Conservation (phyloP, 2,113 vertebrate species). For the Sprattus sprattus region DNA sequence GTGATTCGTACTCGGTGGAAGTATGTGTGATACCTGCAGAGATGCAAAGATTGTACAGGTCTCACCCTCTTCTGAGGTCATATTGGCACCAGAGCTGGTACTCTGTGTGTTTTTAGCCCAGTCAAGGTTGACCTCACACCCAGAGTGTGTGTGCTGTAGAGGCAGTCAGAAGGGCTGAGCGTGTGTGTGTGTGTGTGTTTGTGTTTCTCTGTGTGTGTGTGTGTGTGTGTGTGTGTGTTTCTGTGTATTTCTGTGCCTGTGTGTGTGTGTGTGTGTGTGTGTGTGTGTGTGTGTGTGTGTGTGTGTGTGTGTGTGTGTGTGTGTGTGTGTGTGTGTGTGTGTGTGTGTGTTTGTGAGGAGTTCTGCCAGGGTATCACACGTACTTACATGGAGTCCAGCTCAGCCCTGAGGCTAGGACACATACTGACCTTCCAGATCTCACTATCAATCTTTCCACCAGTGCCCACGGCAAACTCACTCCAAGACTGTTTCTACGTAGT, state of each 20-base stretch:
- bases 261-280: too few relatives aligned
- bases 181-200: too few relatives aligned
- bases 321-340: too few relatives aligned
- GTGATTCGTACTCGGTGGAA: neutral
- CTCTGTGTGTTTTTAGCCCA: neutral
- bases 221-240: too few relatives aligned
- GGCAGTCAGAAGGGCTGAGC: neutral
- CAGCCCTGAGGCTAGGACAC: constrained; percentile 40
- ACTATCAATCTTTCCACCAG: constrained; percentile 99
- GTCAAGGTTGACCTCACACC: neutral
- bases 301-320: too few relatives aligned
- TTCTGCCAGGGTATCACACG: constrained; percentile 46
- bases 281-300: too few relatives aligned
- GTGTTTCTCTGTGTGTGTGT: too few relatives aligned
- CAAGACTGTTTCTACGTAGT: constrained; percentile 93
- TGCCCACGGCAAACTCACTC: constrained; percentile 96
- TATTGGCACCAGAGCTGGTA: neutral
- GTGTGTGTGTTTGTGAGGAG: too few relatives aligned
- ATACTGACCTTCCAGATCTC: constrained; percentile 99
- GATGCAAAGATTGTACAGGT: neutral
- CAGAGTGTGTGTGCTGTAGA: neutral
- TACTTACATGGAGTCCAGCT: constrained; percentile 49
- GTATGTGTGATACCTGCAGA: neutral
- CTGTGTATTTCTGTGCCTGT: too few relatives aligned
- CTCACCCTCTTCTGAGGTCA: neutral